Conservation (phyloP, 2,888 invertebrate genomes). For the Callyntrura guangdongensis region DNA sequence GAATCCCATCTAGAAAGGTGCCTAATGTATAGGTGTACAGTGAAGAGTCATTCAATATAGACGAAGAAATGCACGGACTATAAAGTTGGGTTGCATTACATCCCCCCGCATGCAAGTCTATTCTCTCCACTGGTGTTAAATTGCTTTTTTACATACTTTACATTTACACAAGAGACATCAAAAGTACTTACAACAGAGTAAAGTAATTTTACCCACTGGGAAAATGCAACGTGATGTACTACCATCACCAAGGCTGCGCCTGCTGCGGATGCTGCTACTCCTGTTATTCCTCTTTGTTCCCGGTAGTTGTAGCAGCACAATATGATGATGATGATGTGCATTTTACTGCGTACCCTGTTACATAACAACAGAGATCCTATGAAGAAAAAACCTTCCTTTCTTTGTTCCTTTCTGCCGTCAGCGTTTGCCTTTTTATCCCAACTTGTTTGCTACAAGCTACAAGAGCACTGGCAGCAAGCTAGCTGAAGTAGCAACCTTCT, state of each 20-base stretch:
- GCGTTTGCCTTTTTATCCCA: slow-evolving; percentile 6
- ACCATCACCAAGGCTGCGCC: background rate
- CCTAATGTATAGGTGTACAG: background rate
- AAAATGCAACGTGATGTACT: slow-evolving; percentile 66
- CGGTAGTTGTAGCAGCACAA: background rate
- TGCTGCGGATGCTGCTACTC: background rate
- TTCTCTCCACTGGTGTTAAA: slow-evolving; percentile 31
- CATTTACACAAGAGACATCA: slow-evolving; percentile 57
- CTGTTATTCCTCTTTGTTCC: background rate
- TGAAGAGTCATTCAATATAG: background rate
- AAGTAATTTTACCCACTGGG: slow-evolving; percentile 72
- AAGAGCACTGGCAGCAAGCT: too few relatives aligned
- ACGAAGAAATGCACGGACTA: background rate
- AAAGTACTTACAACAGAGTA: slow-evolving; percentile 56
- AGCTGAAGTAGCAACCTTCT: background rate
- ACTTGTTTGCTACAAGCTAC: background rate
- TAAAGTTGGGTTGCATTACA: background rate
- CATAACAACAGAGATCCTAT: background rate
- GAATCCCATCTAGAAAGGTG: background rate
- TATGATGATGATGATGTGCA: slow-evolving; percentile 26
- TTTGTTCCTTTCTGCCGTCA: background rate
- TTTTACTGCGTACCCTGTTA: background rate
- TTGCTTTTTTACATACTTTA: slow-evolving; percentile 41
- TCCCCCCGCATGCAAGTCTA: background rate
- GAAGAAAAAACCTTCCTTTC: slow-evolving; percentile 1